These are phyloP conservation scores for Esperia sulphurella DNA, from an alignment of 2,888 invertebrate genomes.

Conservation along the genomic window DNA sequence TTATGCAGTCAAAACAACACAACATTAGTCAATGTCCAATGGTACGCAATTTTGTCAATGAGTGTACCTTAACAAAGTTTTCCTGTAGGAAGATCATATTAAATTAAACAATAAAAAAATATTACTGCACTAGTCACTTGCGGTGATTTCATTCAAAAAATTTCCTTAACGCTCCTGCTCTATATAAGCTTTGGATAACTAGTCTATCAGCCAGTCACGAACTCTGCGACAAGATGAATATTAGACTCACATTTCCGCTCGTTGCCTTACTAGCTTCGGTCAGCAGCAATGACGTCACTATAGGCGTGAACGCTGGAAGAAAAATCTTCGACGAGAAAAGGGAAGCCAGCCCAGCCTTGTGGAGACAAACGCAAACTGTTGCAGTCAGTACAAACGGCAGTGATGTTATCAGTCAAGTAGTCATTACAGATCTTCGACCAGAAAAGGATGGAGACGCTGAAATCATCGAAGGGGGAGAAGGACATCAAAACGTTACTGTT, in stretches of 20 bases:
- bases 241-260: constrained; percentile 19
- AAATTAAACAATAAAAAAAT: constrained; percentile 46
- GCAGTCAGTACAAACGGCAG: constrained; percentile 43
- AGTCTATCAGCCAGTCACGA: background rate
- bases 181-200: constrained; percentile 43
- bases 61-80: constrained; percentile 41
- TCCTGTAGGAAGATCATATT: constrained; percentile 59
- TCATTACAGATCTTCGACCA: constrained; percentile 50
- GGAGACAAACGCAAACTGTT: constrained; percentile 47
- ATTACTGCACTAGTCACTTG: constrained; percentile 23
- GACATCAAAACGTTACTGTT: constrained; percentile 54
- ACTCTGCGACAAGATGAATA: constrained; percentile 7
- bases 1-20: too few species aligned
- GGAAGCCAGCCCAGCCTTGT: constrained; percentile 56
- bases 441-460: constrained; percentile 59
- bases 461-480: constrained; percentile 57
- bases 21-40: background rate
- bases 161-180: constrained; percentile 49
- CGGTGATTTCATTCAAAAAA: constrained; percentile 42
- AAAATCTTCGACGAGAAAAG: constrained; percentile 49
- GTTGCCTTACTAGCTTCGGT: constrained; percentile 35
- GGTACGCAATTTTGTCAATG: constrained; percentile 21
- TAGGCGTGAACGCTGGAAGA: constrained; percentile 40
- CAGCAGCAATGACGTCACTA: constrained; percentile 39
- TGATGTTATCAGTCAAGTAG: constrained; percentile 49